Evolutionary conservation across 2,113 vertebrate genomes (phyloP), one percentile per base, ranked within the genome.

Genomic region (Promerops cafer): DNA sequence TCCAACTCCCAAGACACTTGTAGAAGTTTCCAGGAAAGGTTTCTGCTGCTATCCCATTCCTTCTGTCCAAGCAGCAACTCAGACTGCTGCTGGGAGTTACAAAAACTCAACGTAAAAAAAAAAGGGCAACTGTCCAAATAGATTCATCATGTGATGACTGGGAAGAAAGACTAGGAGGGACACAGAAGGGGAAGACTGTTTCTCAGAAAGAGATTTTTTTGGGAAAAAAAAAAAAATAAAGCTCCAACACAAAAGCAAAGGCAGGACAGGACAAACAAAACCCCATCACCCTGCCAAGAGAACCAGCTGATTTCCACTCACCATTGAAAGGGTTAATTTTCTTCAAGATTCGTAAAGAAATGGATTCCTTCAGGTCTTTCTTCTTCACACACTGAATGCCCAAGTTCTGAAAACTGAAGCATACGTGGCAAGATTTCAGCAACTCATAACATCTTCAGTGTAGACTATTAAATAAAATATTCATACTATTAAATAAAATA

Each of bases 311-410:
- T 10, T n/a, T 60, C 77, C 80, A 97, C 98, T 99, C 97, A 99
- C 99, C 99, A 84, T 94, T 98, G 94, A 99, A 99, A 61, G 99
- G 99, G 97, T 99, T 99, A 96, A 99, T 99, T 84, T 98, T 98
- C 97, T 98, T 98, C 6, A 94, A 96, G 81, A 99, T 98, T 95
- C 99, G 98, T 97, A 98, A 98, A 92, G 98, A 61, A 95, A 99
- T 98, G 1, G 99, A 99, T 54, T 99, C 99, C 94, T 98, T 99
- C 85, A 99, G 98, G 92, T 99, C 99, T 96, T 98, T 99, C 97
- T 99, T 99, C 96, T 99, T 98, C 90, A 99, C 99, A 96, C 99
- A 99, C 89, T 99, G 99, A 97, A 99, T 99, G 11, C 99, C 99
- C 97, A 99, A 97, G 94, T 99, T 99, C 98, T 99, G 99, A 97